Evolutionary conservation across 2,888 invertebrate genomes (phyloP), one percentile per base, ranked within the genome.

Genomic region (Ectropis crepuscularia): DNA sequence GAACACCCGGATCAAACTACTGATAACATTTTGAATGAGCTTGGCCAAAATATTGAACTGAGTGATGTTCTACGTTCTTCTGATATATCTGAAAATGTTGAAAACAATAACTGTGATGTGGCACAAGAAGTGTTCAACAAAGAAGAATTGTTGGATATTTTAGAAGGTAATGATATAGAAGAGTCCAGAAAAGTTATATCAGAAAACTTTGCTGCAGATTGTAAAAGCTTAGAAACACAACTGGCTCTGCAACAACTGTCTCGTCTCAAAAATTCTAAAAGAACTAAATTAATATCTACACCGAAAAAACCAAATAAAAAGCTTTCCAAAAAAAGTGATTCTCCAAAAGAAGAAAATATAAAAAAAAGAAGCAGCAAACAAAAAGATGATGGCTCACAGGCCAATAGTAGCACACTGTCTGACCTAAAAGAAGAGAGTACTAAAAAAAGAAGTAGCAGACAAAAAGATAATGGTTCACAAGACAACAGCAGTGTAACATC

Each of bases 111-210:
- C 64, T 80, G 85, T 74, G 80, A 83, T 45, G 64, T 57, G 0
- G 12, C 45, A 62, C 86, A 90, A 68, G 90, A 91, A 75, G 86
- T 92, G 10, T 90, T 92, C 66, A 92, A 92, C 70, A 92, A 92
- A 72, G 92, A 92, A 69, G 92, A 92, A 69, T 70, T 92, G 36
- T 72, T 92, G 53, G 90, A 92, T 69, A 92, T 92, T 65, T 79
- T 92, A 62, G 87, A 92, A 76, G 92, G 92, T 4, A 92, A 92
- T 80, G 86, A 90, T 80, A 71, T 73, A 9, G 80, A 80, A 51
- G 70, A 81, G 50, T 59, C 78, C 46, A 73, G 70, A 54, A 75
- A 62, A 46, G 61, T 70, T 11, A 48, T 69, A 11, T 53, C 69
- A 28, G 72, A 76, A 7, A 71, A 72, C 43, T 72, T 76, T 49